Evolutionary conservation across 1,140 invertebrate species (phyloP).

Genomic region (Wasmannia auropunctata): DNA sequence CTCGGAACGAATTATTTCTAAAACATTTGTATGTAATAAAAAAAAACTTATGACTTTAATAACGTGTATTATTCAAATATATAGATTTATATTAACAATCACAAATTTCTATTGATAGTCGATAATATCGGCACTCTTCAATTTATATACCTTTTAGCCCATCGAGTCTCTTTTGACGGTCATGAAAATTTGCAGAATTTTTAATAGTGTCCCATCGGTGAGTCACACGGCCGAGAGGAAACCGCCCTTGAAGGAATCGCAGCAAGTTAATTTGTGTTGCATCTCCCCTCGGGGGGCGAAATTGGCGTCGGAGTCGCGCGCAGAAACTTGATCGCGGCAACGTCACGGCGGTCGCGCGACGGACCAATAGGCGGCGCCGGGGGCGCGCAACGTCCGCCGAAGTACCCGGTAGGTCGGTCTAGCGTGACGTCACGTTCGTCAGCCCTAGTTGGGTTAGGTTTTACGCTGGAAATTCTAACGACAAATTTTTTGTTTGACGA

Average conservation of each 20-base stretch:
- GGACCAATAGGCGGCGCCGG: constrained; percentile 20
- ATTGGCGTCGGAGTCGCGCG: not conserved
- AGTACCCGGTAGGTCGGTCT: constrained; percentile 71
- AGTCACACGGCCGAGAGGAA: not conserved
- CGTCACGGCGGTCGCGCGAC: constrained; percentile 19
- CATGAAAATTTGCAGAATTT: too few relatives aligned
- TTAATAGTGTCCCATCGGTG: too few relatives aligned
- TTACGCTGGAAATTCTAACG: constrained; percentile 89
- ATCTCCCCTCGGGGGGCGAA: constrained; percentile 59
- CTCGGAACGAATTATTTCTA: not conserved
- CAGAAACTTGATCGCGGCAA: constrained; percentile 53
- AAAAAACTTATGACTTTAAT: too few relatives aligned
- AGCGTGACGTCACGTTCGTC: constrained; percentile 88
- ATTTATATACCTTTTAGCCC: too few relatives aligned
- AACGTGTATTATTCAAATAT: too few relatives aligned
- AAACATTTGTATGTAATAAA: too few relatives aligned
- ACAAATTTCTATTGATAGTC: too few relatives aligned
- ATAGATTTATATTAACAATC: too few relatives aligned
- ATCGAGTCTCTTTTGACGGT: too few relatives aligned
- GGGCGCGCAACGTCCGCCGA: constrained; percentile 53
- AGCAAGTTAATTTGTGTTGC: constrained; percentile 32
- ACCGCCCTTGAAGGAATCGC: not conserved
- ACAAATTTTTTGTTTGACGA: constrained; percentile 88
- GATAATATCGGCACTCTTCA: too few relatives aligned
- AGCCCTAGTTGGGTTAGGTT: constrained; percentile 91